Conservation (phyloP, 2,888 invertebrate species). For the Parapristionchus giblindavisi region DNA sequence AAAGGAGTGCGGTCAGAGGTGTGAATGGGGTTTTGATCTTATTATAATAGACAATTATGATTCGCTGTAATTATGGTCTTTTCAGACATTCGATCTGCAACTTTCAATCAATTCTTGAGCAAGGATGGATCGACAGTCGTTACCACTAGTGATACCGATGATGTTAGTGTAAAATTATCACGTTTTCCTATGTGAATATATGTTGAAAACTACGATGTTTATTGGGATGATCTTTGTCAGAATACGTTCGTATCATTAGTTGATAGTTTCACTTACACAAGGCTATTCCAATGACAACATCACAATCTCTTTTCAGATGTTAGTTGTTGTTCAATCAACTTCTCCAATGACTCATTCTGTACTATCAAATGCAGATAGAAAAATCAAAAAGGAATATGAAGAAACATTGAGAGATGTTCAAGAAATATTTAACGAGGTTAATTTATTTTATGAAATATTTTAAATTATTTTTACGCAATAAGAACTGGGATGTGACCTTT, state of each 20-base stretch:
- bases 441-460: too few species aligned
- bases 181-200: neutral
- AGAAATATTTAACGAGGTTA: slow-evolving; percentile 33
- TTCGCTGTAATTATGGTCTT: neutral
- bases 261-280: too few species aligned
- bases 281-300: too few species aligned
- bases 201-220: neutral
- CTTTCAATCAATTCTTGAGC: slow-evolving; percentile 24
- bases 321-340: slow-evolving; percentile 5
- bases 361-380: slow-evolving; percentile 22
- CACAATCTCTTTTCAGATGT: slow-evolving; percentile 12
- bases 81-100: neutral
- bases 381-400: slow-evolving; percentile 28
- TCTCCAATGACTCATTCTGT: slow-evolving; percentile 21
- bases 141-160: slow-evolving; percentile 26
- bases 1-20: slow-evolving; percentile 9
- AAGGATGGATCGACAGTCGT: slow-evolving; percentile 25
- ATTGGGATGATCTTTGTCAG: too few species aligned
- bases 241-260: too few species aligned
- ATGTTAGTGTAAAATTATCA: neutral
- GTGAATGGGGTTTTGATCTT: neutral
- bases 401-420: slow-evolving; percentile 18
- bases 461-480: too few species aligned
- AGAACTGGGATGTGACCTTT: too few species aligned
- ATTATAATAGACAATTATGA: neutral